Base-by-base conservation (phyloP, 2,888 invertebrate genomes). In the Leucozona laternaria region DNA sequence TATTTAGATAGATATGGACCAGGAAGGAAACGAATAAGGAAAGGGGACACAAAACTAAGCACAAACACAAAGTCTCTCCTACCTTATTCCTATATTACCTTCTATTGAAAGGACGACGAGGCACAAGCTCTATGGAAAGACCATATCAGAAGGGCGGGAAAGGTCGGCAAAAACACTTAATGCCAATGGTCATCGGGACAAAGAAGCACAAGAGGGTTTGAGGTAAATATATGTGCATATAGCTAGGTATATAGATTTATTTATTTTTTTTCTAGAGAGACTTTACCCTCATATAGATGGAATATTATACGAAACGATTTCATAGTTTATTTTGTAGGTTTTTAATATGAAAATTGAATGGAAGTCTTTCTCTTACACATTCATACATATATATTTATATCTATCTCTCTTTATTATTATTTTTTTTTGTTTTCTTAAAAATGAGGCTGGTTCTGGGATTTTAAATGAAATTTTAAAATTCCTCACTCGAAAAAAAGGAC, bases 281-380 rank as follows among this genome's bases (percentile, higher is more conserved):
- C 15, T 62, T 22, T 3, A 43, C 20, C 45, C 43, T 48, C 53
- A 53, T 37, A 68, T 20, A 48, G 48, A 66, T 25, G 34, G n/a
- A 31, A 53, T 60, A 57, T 57, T 57, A 82, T 78, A 73, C 73
- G 70, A 57, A 50, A 40, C 75, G 79, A 84, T 75, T 75, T 75
- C 83, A 50, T 66, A 76, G 79, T 84, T 79, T 79, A 84, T 79
- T 79, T 84, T 79, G 84, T 79, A 66, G 84, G 43, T 84, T 84
- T 84, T 84, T 84, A 84, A 84, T 79, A 84, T 84, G 75, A 79
- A 71, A 84, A 84, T 79, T 79, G 58, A 76, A 84, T 71, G 76
- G 57, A 68, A 70, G 45, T 71, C 66, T 31, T 58, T 58, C 40
- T 66, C 17, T 2, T n/a, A 5, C 6, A n/a, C n/a, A n/a, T n/a